phyloP scores from a whole-genome alignment of 2,888 invertebrate species.

The Pyrrhosoma nymphula region DNA sequence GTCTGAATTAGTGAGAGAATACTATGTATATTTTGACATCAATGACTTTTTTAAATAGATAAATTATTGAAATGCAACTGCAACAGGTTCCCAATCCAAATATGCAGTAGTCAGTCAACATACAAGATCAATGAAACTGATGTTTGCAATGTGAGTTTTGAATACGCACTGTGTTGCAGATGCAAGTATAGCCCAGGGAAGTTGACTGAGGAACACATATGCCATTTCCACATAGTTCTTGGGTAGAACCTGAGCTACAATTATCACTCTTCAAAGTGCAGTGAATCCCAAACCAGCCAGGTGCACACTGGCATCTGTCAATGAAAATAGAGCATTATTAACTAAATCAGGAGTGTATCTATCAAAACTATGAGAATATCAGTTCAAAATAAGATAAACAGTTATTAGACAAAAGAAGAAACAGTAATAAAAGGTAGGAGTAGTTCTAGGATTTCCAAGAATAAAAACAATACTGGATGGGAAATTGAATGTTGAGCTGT shows the following conservation, averaged over 20 bases:
- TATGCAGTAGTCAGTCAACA: neutral
- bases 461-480: too few species aligned
- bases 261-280: constrained; percentile 88
- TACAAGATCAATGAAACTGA: neutral
- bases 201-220: constrained; percentile 85
- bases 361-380: constrained; percentile 41
- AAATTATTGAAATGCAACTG: too few species aligned
- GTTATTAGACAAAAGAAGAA: neutral
- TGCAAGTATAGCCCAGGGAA: constrained; percentile 85
- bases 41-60: too few species aligned
- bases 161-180: constrained; percentile 85
- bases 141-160: neutral
- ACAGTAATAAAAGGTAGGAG: too few species aligned
- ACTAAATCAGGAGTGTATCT: constrained; percentile 38
- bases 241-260: constrained; percentile 85
- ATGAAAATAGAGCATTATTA: constrained; percentile 63
- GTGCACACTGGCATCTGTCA: constrained; percentile 86
- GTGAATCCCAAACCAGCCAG: constrained; percentile 90
- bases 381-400: constrained; percentile 1
- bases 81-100: neutral
- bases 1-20: too few species aligned
- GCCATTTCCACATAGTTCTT: constrained; percentile 93
- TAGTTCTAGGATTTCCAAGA: too few species aligned
- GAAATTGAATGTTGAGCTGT: too few species aligned
- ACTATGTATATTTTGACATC: too few species aligned